Evolutionary conservation across 2,888 invertebrate genomes (phyloP).

Genomic region (Monopis laevigella): DNA sequence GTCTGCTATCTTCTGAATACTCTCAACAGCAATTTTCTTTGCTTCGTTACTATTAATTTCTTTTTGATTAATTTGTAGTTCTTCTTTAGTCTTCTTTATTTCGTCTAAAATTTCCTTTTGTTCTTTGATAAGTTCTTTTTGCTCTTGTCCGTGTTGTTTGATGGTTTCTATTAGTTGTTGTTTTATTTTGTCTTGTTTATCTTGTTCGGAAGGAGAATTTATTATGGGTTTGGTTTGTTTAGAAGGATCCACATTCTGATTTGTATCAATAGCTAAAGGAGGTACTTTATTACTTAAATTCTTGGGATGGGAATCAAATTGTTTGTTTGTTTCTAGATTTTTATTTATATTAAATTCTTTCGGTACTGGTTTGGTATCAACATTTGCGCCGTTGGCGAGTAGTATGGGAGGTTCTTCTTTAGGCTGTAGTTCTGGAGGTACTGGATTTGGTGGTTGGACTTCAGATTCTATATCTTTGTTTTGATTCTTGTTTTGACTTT

Average conservation of each 20-base stretch:
- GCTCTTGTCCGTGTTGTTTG: constrained; percentile 74
- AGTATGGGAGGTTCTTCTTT: constrained; percentile 29
- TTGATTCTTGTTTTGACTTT: constrained; percentile 22
- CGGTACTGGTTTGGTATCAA: constrained; percentile 25
- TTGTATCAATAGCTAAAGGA: constrained; percentile 23
- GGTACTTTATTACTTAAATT: constrained; percentile 34
- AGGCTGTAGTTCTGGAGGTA: constrained; percentile 46
- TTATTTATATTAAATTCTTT: constrained; percentile 29
- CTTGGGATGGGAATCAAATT: constrained; percentile 40
- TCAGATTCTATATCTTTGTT: constrained; percentile 37
- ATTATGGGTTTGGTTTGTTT: constrained; percentile 19
- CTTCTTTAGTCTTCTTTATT: constrained; percentile 65
- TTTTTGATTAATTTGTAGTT: constrained; percentile 53
- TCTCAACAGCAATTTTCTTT: constrained; percentile 59
- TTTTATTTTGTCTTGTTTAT: constrained; percentile 40
- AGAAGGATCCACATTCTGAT: too few relatives aligned
- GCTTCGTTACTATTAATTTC: constrained; percentile 49
- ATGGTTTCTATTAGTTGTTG: constrained; percentile 69
- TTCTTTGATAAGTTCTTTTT: constrained; percentile 73
- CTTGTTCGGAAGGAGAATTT: constrained; percentile 25
- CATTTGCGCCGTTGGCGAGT: constrained; percentile 28
- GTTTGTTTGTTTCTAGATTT: constrained; percentile 13
- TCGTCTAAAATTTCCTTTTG: constrained; percentile 72
- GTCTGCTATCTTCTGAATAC: constrained; percentile 58
- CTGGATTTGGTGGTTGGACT: constrained; percentile 53